These are phyloP conservation scores for Gadopsis bispinosus DNA, from an alignment of 2,797 vertebrate genomes.

Conservation along the genomic window DNA sequence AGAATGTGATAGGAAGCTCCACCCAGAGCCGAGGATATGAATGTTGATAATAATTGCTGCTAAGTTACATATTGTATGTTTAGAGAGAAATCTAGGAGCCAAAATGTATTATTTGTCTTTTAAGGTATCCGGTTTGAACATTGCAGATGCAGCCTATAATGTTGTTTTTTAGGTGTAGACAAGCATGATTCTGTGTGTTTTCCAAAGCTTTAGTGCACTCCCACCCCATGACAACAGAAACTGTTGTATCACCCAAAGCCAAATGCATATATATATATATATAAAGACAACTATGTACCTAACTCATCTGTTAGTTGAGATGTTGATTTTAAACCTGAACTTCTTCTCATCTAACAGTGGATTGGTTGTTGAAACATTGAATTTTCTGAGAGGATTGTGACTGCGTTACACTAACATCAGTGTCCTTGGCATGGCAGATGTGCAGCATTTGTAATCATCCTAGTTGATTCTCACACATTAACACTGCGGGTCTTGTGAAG, in stretches of 20 bases:
- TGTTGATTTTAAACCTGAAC: conserved; percentile 84
- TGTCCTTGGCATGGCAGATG: conserved; percentile 45
- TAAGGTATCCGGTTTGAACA: conserved; percentile 66
- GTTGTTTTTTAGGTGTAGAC: conserved; percentile 76
- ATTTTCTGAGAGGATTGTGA: conserved; percentile 49
- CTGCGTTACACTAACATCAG: conserved; percentile 52
- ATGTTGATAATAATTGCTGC: conserved; percentile 87
- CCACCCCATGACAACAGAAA: conserved; percentile 86
- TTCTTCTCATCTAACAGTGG: conserved; percentile 83
- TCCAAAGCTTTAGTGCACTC: conserved; percentile 79
- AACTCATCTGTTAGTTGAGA: conserved; percentile 72
- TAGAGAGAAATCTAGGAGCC: conserved; percentile 80
- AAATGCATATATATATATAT: conserved; percentile 88
- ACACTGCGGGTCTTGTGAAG: conserved; percentile 55
- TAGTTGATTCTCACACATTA: conserved; percentile 32
- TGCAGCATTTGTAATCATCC: conserved; percentile 45
- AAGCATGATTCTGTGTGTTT: conserved; percentile 75
- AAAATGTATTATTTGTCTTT: conserved; percentile 80
- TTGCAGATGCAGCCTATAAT: conserved; percentile 61
- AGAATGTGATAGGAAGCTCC: conserved; percentile 46
- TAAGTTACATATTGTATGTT: conserved; percentile 82
- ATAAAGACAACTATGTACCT: conserved; percentile 60
- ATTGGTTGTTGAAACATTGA: conserved; percentile 77
- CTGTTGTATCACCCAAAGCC: conserved; percentile 88
- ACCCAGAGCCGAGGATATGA: conserved; percentile 71